These are phyloP conservation scores for Shinisaurus crocodilurus DNA, from an alignment of 2,113 vertebrate genomes.

Conservation along the genomic window DNA sequence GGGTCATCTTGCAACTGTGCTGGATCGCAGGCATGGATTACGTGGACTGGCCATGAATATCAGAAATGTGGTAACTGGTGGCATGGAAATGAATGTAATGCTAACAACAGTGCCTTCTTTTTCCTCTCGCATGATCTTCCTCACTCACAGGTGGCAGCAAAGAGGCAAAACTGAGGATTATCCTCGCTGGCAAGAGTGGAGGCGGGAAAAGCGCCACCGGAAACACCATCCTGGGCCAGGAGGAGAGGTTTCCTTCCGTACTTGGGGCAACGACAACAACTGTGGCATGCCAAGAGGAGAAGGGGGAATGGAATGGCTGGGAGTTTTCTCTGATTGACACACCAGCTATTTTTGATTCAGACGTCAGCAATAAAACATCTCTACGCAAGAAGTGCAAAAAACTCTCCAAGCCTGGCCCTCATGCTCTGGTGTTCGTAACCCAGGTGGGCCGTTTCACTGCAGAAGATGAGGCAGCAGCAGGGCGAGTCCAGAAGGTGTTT, in stretches of 20 bases:
- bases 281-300: rapidly evolving
- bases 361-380: rapidly evolving
- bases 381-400: not conserved
- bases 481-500: not conserved
- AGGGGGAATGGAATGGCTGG: rapidly evolving
- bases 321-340: slow-evolving; percentile 41
- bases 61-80: too few relatives aligned
- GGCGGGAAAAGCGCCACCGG: slow-evolving; percentile 14
- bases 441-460: not conserved
- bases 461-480: not conserved
- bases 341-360: not conserved
- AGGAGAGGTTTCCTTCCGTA: slow-evolving; percentile 22
- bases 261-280: not conserved
- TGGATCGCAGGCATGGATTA: too few relatives aligned
- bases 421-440: slow-evolving; percentile 38
- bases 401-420: not conserved
- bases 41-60: too few relatives aligned
- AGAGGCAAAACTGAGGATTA: not conserved
- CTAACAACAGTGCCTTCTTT: not conserved
- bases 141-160: not conserved
- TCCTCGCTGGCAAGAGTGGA: not conserved
- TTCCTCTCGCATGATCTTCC: not conserved
- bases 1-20: too few relatives aligned
- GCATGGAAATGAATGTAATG: too few relatives aligned
- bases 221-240: slow-evolving; percentile 43